A percentile compares a stretch with the other conserved stretches of the same genome.
Evolutionary conservation across 2,888 invertebrate species (phyloP).

Genomic region (Torymus texanus): DNA sequence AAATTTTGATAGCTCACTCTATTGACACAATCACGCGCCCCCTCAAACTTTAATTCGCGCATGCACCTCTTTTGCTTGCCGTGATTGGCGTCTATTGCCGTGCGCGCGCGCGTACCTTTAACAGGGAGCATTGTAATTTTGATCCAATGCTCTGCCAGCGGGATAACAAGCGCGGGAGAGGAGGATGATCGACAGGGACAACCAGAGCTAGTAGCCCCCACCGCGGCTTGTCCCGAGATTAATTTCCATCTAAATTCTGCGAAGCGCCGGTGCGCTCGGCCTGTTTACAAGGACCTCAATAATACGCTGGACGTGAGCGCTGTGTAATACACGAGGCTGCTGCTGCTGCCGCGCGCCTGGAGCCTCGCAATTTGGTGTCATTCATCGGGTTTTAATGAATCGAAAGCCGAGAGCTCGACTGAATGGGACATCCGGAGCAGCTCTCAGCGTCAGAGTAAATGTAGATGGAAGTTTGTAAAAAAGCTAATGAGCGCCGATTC

Average conservation of each 20-base stretch:
- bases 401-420: background rate
- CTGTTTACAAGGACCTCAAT: constrained; percentile 62
- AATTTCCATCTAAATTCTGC: constrained; percentile 64
- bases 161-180: background rate
- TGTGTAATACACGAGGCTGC: background rate
- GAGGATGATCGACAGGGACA: background rate
- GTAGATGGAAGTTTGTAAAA: background rate
- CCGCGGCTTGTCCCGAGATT: constrained; percentile 57
- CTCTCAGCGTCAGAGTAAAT: too few relatives aligned
- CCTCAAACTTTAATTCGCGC: too few relatives aligned
- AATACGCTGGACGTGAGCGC: constrained; percentile 54
- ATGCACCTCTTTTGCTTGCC: too few relatives aligned
- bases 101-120: background rate
- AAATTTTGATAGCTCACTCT: too few relatives aligned
- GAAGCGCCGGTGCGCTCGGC: constrained; percentile 25
- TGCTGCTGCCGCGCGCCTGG: background rate
- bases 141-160: background rate
- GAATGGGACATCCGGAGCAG: too few relatives aligned
- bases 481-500: constrained; percentile 12
- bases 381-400: constrained; percentile 36
- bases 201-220: constrained; percentile 2
- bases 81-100: too few relatives aligned
- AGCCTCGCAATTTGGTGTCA: constrained; percentile 39
- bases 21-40: too few relatives aligned
- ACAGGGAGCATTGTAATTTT: constrained; percentile 22